Percentiles rank a stretch among this genome's conserved stretches.
These are phyloP conservation scores for Mamestra brassicae DNA, from an alignment of 2,888 invertebrate genomes.

Conservation along the genomic window DNA sequence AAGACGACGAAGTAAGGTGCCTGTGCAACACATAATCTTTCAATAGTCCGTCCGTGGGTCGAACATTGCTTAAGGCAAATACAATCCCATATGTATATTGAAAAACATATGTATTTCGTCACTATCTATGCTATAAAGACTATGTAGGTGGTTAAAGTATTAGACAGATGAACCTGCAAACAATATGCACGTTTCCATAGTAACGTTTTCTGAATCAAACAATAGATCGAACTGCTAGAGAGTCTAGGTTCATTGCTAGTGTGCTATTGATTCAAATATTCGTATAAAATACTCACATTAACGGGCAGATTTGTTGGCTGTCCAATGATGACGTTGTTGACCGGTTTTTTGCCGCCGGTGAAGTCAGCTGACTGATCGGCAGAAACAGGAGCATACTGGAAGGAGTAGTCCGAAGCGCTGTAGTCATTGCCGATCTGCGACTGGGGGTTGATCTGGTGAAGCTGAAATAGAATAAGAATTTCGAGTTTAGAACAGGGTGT, in stretches of 20 bases:
- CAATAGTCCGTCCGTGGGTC: not conserved
- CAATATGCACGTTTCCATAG: not conserved
- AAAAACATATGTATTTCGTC: no score
- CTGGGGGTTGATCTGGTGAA: not conserved
- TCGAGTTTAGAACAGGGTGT: not conserved
- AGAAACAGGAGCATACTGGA: constrained; percentile 28
- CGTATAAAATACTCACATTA: constrained; percentile 15
- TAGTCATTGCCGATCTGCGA: constrained; percentile 29
- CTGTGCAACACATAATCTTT: no score
- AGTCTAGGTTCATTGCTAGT: not conserved
- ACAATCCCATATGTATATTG: no score
- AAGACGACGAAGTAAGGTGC: not conserved
- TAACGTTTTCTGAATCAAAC: not conserved
- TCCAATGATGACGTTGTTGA: not conserved
- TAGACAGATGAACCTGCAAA: not conserved
- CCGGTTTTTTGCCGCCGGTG: not conserved
- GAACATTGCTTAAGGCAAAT: not conserved
- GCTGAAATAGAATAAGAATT: constrained; percentile 13
- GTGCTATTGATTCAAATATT: not conserved
- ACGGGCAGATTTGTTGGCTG: constrained; percentile 7
- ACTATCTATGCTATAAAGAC: no score
- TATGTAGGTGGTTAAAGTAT: not conserved
- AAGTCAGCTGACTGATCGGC: not conserved
- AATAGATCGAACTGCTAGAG: not conserved
- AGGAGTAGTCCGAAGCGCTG: constrained; percentile 27